Conservation (phyloP, 2,888 invertebrate genomes). For the Serripes groenlandicus region DNA sequence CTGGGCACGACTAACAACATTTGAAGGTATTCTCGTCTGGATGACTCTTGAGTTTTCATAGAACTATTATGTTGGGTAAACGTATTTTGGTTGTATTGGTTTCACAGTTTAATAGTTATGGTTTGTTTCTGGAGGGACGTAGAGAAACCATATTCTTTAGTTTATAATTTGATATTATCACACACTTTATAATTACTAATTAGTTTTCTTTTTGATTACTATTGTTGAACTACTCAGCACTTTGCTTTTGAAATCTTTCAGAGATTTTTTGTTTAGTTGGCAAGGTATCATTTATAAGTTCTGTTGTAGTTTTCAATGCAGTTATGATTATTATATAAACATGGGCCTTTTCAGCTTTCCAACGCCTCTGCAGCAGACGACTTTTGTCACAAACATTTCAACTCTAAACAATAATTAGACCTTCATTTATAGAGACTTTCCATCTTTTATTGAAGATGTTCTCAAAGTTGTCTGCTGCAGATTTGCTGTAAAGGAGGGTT, state of each 20-base stretch:
- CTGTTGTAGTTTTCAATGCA: background rate
- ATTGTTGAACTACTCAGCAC: constrained; percentile 1
- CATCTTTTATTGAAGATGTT: too few relatives aligned
- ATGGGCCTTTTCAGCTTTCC: too few relatives aligned
- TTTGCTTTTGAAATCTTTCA: constrained; percentile 2
- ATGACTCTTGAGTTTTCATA: background rate
- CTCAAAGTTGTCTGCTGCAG: too few relatives aligned
- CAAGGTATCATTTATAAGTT: background rate
- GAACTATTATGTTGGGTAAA: constrained; percentile 7
- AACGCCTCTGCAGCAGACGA: too few relatives aligned
- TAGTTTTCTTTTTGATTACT: background rate
- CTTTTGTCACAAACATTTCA: too few relatives aligned
- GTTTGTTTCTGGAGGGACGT: constrained; percentile 1
- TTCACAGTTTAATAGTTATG: constrained; percentile 6
- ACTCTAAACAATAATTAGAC: too few relatives aligned
- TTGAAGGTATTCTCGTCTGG: constrained; percentile 78
- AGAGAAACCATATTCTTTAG: background rate
- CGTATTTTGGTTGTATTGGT: constrained; percentile 2
- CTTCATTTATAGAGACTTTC: too few relatives aligned
- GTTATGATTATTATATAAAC: background rate
- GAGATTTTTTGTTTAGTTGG: background rate
- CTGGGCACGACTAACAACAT: constrained; percentile 80
- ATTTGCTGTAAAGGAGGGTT: too few relatives aligned
- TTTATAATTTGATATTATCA: background rate
- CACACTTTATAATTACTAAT: background rate